Evolutionary conservation across 2,888 invertebrate genomes (phyloP).

Genomic region (Heteromyza rotundicornis): DNA sequence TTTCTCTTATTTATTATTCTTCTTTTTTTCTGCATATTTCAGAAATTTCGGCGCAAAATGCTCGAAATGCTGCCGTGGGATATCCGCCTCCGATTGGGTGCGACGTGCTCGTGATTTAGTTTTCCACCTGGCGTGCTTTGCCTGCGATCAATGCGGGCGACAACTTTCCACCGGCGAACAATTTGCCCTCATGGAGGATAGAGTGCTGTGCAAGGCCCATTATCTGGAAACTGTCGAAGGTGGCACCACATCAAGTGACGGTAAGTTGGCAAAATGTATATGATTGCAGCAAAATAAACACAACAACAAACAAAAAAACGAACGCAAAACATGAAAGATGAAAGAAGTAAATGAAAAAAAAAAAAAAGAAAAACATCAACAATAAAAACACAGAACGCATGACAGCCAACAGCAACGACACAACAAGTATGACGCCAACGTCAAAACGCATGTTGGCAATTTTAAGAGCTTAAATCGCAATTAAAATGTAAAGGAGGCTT

Average conservation of each 20-base stretch:
- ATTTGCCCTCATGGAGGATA: conserved; percentile 93
- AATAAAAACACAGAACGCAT: too few relatives aligned
- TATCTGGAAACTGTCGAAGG: conserved; percentile 94
- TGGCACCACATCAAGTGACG: conserved; percentile 87
- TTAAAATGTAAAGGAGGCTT: not conserved
- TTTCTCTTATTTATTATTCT: conserved; percentile 4
- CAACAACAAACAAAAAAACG: not conserved
- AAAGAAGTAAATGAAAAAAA: not conserved
- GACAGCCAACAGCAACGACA: not conserved
- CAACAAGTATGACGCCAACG: not conserved
- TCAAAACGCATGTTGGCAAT: conserved; percentile 21
- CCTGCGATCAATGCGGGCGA: conserved; percentile 93
- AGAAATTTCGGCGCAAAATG: conserved; percentile 97
- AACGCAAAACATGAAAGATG: not conserved
- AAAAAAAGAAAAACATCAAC: too few relatives aligned
- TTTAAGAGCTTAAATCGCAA: conserved; percentile 17
- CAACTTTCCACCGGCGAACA: conserved; percentile 95
- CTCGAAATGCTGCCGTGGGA: conserved; percentile 91
- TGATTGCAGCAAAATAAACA: too few relatives aligned
- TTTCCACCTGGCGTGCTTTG: conserved; percentile 98
- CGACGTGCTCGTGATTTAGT: conserved; percentile 92
- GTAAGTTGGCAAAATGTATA: conserved; percentile 66
- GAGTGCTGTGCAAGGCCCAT: conserved; percentile 96
- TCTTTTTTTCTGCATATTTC: conserved; percentile 44
- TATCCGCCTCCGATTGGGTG: conserved; percentile 97